A percentile compares a stretch with the other conserved stretches of the same genome.
These are phyloP conservation scores for Corythornis madagascariensis DNA, from an alignment of 2,113 vertebrate species.

Conservation along the genomic window DNA sequence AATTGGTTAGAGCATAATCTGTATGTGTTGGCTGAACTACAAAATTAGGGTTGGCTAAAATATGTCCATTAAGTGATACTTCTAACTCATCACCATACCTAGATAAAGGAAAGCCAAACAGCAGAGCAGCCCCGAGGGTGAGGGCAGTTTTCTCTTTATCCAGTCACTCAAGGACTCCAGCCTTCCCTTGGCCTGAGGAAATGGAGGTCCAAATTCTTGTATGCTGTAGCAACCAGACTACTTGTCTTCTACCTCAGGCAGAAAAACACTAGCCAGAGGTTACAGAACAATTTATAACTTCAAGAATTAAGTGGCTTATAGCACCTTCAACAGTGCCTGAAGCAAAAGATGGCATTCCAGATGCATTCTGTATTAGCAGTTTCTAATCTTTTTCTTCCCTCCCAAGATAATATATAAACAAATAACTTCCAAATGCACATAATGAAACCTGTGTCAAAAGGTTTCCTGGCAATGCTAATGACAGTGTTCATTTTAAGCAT, in stretches of 20 bases:
- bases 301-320: neutral
- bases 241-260: neutral
- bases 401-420: neutral
- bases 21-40: no score
- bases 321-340: neutral
- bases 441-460: neutral
- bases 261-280: neutral
- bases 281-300: neutral
- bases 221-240: neutral
- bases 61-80: neutral
- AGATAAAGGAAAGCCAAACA: neutral
- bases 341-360: neutral
- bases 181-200: neutral
- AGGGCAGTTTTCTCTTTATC: neutral
- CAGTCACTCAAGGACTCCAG: neutral
- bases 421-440: neutral
- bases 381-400: neutral
- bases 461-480: neutral
- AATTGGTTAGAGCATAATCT: neutral
- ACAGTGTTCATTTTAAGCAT: neutral
- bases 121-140: neutral
- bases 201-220: neutral
- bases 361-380: neutral
- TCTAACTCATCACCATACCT: neutral
- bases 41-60: neutral